Conservation (phyloP, 2,113 vertebrate species). For the Elachura formosa region DNA sequence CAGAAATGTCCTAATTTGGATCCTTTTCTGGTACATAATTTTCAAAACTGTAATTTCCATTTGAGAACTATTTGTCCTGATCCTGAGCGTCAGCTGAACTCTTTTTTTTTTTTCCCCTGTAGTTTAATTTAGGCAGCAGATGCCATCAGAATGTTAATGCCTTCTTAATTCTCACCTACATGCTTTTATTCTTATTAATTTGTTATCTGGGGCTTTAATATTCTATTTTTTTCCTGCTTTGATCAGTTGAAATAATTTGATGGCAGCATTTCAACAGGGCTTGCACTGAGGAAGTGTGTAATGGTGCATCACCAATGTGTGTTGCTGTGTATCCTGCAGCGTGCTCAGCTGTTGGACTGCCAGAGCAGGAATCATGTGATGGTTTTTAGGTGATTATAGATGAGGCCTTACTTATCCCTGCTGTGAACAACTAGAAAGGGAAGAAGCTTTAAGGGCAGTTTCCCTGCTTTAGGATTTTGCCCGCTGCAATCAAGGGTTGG, state of each 20-base stretch:
- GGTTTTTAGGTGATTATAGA: conserved; percentile 59
- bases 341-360: conserved; percentile 51
- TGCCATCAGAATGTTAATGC: conserved; percentile 67
- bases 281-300: conserved; percentile 32
- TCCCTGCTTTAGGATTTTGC: not conserved
- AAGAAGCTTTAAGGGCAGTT: not conserved
- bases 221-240: conserved; percentile 47
- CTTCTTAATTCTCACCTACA: conserved; percentile 71
- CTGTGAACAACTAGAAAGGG: conserved; percentile 20
- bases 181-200: conserved; percentile 71
- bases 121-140: conserved; percentile 69
- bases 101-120: conserved; percentile 37
- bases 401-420: conserved; percentile 46
- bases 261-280: conserved; percentile 41
- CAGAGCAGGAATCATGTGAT: conserved; percentile 41
- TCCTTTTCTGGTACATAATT: conserved; percentile 60
- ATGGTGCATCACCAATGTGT: conserved; percentile 50
- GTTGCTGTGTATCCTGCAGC: conserved; percentile 59
- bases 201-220: conserved; percentile 64
- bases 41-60: conserved; percentile 65
- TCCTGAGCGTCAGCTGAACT: conserved; percentile 63
- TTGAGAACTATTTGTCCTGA: conserved; percentile 65
- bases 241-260: conserved; percentile 57
- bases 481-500: not conserved
- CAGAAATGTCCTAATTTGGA: conserved; percentile 64